Base-by-base conservation (phyloP, 2,113 vertebrate genomes). In the Charina bottae region DNA sequence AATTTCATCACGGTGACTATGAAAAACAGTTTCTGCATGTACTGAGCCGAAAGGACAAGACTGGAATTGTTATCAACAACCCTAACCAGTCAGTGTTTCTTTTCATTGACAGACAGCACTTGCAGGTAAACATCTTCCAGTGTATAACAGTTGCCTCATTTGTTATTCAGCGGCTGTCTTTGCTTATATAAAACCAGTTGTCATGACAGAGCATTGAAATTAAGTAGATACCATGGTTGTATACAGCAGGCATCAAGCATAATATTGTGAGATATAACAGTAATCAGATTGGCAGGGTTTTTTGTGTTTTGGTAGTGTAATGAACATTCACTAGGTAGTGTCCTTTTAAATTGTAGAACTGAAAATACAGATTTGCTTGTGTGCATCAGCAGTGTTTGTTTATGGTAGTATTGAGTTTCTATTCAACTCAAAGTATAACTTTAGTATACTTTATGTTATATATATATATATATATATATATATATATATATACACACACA, bases 11-110 rank as follows among this genome's bases (percentile, higher is more conserved):
- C 2, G 98, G 98, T 97, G 99, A 99, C 98, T 99, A 99, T 87
- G 99, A 99, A 97, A 99, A 99, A 97, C 99, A 99, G 98, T 99
- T 99, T 98, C 97, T 99, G 98, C 99, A 99, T 91, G 99, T 99
- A 97, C 97, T 99, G 98, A 98, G 99, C 98, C 98, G 98, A 96
- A 99, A 99, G 97, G 99, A 99, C 98, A 99, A 99, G 98, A 99
- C 99, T 98, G 99, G 99, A 97, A 98, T 99, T 96, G 98, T 98
- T 94, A 95, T 98, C 97, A 98, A 98, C 98, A 98, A 98, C 95
- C 98, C 98, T 95, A 98, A 97, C 99, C 97, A 99, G 99, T 99
- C 99, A 96, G 98, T 99, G 96, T 99, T 99, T 98, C 99, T 99
- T 97, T 99, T 99, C 96, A 98, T 99, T 98, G 98, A 99, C 97